Evolutionary conservation across 2,797 vertebrate genomes (phyloP), one percentile per base, ranked within the genome.

Genomic region (Carapus acus): DNA sequence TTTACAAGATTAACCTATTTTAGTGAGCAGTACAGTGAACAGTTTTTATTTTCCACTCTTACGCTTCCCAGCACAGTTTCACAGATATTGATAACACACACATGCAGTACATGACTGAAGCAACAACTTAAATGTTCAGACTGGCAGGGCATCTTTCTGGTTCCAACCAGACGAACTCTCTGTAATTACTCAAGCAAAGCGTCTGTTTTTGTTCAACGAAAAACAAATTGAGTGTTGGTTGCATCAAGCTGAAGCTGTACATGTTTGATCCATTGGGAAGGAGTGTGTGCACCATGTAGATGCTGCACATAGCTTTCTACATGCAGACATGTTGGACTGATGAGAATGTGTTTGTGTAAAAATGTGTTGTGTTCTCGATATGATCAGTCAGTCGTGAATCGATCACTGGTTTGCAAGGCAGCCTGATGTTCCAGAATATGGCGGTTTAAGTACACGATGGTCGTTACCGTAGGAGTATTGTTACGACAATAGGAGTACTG

Each of bases 251-350:
- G 36, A 34, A 13, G 18, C 18, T 38, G 29, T 17, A 6, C 6
- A 24, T 37, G 7, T 40, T 50, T 2, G 36, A 40, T 13, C 43
- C 29, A 13, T 20, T 36, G 42, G 9, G 63, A 51, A 63, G 54
- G 49, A 18, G 15, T 41, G 24, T 56, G 27, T 29, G 42, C 45
- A 34, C 45, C 20, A 29, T 40, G 37, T 40, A 19, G 9, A 46
- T 54, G 62, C 62, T 78, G 73, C 79, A 76, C 51, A 74, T 78
- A 71, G 69, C 72, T 75, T 69, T 54, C 63, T 64, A 6, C 69
- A 49, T 44, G 58, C 40, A 37, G 52, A 43, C 58, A 49, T 40
- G 49, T 40, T 45, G 36, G 49, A 50, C 24, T 56, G 66, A 57
- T 14, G 36, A 45, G 47, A 68, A 65, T 76, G 60, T 71, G 59